Conservation (phyloP, 2,888 invertebrate genomes). For the Lycia hirtaria region DNA sequence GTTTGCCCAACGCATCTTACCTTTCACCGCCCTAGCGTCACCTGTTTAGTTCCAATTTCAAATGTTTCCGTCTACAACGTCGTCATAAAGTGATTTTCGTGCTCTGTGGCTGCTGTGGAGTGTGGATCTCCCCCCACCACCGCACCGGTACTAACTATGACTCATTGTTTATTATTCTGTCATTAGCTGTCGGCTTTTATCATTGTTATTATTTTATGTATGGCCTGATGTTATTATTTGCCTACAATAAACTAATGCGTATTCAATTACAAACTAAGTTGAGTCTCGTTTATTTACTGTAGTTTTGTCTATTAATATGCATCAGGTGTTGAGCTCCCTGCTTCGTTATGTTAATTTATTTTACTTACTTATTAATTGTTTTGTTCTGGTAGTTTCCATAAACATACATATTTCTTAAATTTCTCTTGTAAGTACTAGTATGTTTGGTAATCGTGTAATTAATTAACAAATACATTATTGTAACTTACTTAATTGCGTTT, state of each 20-base stretch:
- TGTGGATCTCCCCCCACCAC: constrained; percentile 54
- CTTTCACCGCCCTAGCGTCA: constrained; percentile 79
- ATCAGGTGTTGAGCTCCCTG: constrained; percentile 26
- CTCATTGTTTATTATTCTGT: constrained; percentile 67
- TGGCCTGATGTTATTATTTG: constrained; percentile 42
- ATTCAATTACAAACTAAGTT: constrained; percentile 17
- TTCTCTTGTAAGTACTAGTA: not conserved
- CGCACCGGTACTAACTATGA: constrained; percentile 71
- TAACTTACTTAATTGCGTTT: too few relatives aligned
- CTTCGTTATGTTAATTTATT: constrained; percentile 22
- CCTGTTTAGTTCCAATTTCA: constrained; percentile 64
- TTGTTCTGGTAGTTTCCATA: constrained; percentile 2
- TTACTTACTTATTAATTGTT: not conserved
- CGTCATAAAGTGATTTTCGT: constrained; percentile 81
- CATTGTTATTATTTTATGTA: constrained; percentile 44
- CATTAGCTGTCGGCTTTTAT: constrained; percentile 60
- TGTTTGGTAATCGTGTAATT: too few relatives aligned
- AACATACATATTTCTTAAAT: not conserved
- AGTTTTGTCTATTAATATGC: constrained; percentile 26
- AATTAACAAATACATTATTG: too few relatives aligned
- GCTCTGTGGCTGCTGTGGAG: constrained; percentile 76
- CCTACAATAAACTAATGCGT: constrained; percentile 35
- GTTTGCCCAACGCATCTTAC: constrained; percentile 78
- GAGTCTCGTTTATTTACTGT: constrained; percentile 11
- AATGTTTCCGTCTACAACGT: constrained; percentile 71